Evolutionary conservation across 1,140 invertebrate genomes (phyloP).

Genomic region (Harlomillsia oculata): DNA sequence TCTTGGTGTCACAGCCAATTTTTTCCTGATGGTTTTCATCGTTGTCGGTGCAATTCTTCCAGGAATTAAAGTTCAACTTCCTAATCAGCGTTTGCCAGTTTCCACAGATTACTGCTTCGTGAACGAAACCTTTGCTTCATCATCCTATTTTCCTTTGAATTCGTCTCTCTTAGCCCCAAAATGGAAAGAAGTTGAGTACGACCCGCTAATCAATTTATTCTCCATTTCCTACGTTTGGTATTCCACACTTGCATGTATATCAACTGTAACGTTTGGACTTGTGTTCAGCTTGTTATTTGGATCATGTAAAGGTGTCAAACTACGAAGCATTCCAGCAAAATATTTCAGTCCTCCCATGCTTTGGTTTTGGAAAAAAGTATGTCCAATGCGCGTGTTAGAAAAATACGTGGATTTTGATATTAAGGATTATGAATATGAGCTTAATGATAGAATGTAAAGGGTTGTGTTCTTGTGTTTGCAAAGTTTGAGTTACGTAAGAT

Average conservation of each 20-base stretch:
- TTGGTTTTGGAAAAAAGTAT: slow-evolving; percentile 5
- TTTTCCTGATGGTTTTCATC: slow-evolving; percentile 12
- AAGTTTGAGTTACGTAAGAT: no score
- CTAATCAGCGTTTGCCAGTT: slow-evolving; percentile 9
- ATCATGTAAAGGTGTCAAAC: neutral
- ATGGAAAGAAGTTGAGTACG: slow-evolving; percentile 11
- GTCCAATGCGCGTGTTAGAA: neutral
- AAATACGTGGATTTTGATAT: slow-evolving; percentile 1
- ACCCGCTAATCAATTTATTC: slow-evolving; percentile 4
- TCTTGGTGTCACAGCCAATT: slow-evolving; percentile 1
- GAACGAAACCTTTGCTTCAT: neutral
- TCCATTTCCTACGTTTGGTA: slow-evolving; percentile 28
- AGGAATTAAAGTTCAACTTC: slow-evolving; percentile 5
- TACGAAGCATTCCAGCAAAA: neutral
- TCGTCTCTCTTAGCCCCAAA: no score
- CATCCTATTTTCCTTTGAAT: neutral
- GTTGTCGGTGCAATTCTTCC: slow-evolving; percentile 11
- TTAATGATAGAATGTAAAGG: no score
- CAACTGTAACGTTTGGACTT: slow-evolving; percentile 20
- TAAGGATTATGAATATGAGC: no score
- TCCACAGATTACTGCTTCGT: neutral
- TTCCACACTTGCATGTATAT: slow-evolving; percentile 6
- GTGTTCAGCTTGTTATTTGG: slow-evolving; percentile 17
- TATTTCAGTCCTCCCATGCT: slow-evolving; percentile 5
- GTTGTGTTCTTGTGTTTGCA: no score